phyloP scores from a whole-genome alignment of 92 coral and sea anemone species.

The Umimayanthus chanpuru region DNA sequence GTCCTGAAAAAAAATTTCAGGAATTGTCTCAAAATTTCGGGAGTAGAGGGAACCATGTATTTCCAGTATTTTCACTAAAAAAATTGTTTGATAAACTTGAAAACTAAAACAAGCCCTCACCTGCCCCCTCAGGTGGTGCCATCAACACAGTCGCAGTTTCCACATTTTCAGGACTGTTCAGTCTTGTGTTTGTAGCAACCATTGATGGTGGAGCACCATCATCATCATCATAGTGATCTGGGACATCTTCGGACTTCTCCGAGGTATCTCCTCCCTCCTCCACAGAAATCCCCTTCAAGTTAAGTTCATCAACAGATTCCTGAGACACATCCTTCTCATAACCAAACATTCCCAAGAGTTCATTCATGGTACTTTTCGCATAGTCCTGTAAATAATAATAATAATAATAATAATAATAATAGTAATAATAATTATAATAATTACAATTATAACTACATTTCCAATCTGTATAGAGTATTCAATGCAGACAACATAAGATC shows the following conservation, averaged over 20 bases:
- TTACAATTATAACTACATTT: too few species aligned
- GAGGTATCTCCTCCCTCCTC: slow-evolving; percentile 30
- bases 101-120: not conserved
- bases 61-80: too few species aligned
- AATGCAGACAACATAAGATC: too few species aligned
- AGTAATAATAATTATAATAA: too few species aligned
- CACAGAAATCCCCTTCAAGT: slow-evolving; percentile 54
- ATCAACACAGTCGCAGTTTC: not conserved
- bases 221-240: slow-evolving; percentile 42
- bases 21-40: too few species aligned
- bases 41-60: too few species aligned
- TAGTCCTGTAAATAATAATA: slow-evolving; percentile 69
- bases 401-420: not conserved
- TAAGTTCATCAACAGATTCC: slow-evolving; percentile 80
- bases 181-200: slow-evolving; percentile 24
- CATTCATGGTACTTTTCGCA: slow-evolving; percentile 98
- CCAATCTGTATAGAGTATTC: too few species aligned
- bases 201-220: slow-evolving; percentile 23
- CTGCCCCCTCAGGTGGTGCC: not conserved
- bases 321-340: slow-evolving; percentile 87
- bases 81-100: too few species aligned
- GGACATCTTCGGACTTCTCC: slow-evolving; percentile 27
- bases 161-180: not conserved
- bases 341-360: slow-evolving; percentile 95
- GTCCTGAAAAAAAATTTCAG: too few species aligned